phyloP scores from a whole-genome alignment of 2,113 vertebrate species.

The Takifugu bimaculatus region DNA sequence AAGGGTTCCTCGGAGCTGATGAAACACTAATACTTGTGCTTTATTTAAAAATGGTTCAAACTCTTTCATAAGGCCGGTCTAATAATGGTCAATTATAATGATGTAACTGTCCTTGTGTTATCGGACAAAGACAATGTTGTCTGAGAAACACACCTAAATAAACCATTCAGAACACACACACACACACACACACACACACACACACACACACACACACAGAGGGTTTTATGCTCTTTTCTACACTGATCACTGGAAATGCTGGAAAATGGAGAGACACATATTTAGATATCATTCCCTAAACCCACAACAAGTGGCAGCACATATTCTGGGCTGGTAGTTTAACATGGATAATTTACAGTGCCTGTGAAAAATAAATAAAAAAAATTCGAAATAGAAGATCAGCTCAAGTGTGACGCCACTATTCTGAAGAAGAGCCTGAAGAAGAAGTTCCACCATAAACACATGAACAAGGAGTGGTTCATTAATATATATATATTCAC shows the following conservation, averaged over 20 bases:
- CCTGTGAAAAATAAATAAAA: constrained; percentile 55
- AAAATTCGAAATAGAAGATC: constrained; percentile 26
- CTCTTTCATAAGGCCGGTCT: too few species aligned
- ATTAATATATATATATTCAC: too few species aligned
- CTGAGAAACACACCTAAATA: too few species aligned
- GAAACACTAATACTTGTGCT: too few species aligned
- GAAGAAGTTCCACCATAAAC: constrained; percentile 56
- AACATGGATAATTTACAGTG: constrained; percentile 75
- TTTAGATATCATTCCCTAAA: constrained; percentile 45
- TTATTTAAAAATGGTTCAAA: too few species aligned
- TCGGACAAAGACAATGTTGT: too few species aligned
- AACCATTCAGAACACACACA: too few species aligned
- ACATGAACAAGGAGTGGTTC: constrained; percentile 51
- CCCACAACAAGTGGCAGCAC: constrained; percentile 61
- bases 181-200: too few species aligned
- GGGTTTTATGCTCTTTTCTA: background rate
- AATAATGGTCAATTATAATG: too few species aligned
- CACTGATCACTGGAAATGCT: background rate
- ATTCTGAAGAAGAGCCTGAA: constrained; percentile 59
- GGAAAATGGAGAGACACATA: constrained; percentile 44
- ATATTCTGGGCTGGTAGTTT: constrained; percentile 53
- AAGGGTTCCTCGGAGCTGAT: too few species aligned
- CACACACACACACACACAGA: too few species aligned
- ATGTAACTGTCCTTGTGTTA: too few species aligned
- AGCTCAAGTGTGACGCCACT: constrained; percentile 59